Evolutionary conservation across 2,797 vertebrate species (phyloP).

Genomic region (Percopsis omiscomaycus): DNA sequence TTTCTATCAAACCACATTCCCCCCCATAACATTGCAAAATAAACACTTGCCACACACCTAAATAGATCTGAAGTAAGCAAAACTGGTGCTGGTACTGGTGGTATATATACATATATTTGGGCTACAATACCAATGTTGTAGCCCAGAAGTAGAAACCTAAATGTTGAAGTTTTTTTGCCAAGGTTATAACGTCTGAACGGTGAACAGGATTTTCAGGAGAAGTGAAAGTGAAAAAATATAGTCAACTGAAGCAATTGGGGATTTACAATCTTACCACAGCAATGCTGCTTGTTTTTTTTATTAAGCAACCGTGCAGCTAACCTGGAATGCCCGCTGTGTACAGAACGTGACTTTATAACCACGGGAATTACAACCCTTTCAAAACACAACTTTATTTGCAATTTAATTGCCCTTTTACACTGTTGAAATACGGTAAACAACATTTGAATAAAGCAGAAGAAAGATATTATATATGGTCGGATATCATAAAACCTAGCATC

Average conservation of each 20-base stretch:
- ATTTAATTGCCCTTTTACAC: conserved; percentile 7
- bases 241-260: conserved; percentile 21
- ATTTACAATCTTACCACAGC: conserved; percentile 39
- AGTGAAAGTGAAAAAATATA: conserved; percentile 24
- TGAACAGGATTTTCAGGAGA: conserved; percentile 19
- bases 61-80: neutral
- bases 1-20: conserved; percentile 14
- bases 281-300: conserved; percentile 41
- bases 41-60: neutral
- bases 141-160: conserved; percentile 6
- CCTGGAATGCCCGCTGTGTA: conserved; percentile 29
- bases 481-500: neutral
- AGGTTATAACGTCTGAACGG: conserved; percentile 7
- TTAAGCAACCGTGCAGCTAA: conserved; percentile 33
- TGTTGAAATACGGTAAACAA: conserved; percentile 21
- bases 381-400: conserved; percentile 18
- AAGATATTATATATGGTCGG: conserved; percentile 4
- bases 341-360: conserved; percentile 23
- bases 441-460: conserved; percentile 19
- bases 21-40: neutral
- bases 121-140: neutral
- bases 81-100: neutral
- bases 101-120: conserved; percentile 21
- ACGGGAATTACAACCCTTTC: conserved; percentile 15
- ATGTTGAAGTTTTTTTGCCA: neutral